These are phyloP conservation scores for Caenorhabditis virilis DNA, from an alignment of 2,888 invertebrate genomes.

Conservation along the genomic window DNA sequence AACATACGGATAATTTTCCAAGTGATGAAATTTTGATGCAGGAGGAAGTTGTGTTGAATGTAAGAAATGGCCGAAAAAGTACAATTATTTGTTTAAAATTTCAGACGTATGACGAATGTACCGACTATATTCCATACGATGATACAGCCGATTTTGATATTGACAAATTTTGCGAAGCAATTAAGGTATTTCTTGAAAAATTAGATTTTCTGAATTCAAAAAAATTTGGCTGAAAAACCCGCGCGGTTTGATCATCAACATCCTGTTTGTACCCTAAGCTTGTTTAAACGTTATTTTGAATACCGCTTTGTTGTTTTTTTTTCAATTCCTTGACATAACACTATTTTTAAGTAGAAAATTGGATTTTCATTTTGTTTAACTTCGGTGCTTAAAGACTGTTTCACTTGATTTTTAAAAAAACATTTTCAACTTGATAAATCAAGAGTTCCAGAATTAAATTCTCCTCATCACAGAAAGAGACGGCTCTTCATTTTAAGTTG, in stretches of 20 bases:
- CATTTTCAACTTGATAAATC: too few relatives aligned
- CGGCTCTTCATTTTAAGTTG: too few relatives aligned
- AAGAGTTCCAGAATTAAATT: too few relatives aligned
- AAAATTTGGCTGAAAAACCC: too few relatives aligned
- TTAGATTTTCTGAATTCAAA: neutral
- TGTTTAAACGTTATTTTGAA: constrained; percentile 3
- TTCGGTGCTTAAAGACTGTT: too few relatives aligned
- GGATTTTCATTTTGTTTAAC: too few relatives aligned
- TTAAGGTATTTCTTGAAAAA: constrained; percentile 39
- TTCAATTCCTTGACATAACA: neutral
- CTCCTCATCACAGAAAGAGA: too few relatives aligned
- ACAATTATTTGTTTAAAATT: too few relatives aligned
- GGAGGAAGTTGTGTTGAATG: constrained; percentile 54
- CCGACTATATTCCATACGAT: constrained; percentile 45
- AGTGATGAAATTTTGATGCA: constrained; percentile 52
- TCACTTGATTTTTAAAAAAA: too few relatives aligned
- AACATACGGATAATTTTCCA: constrained; percentile 1
- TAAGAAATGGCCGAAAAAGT: too few relatives aligned
- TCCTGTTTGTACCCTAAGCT: too few relatives aligned
- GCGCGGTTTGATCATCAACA: too few relatives aligned
- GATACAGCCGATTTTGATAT: constrained; percentile 27
- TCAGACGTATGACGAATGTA: constrained; percentile 55
- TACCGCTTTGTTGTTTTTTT: neutral
- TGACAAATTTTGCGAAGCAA: constrained; percentile 30
- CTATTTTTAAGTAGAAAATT: neutral